These are phyloP conservation scores for Anguilla megastoma DNA, from an alignment of 2,797 vertebrate genomes.

Conservation along the genomic window DNA sequence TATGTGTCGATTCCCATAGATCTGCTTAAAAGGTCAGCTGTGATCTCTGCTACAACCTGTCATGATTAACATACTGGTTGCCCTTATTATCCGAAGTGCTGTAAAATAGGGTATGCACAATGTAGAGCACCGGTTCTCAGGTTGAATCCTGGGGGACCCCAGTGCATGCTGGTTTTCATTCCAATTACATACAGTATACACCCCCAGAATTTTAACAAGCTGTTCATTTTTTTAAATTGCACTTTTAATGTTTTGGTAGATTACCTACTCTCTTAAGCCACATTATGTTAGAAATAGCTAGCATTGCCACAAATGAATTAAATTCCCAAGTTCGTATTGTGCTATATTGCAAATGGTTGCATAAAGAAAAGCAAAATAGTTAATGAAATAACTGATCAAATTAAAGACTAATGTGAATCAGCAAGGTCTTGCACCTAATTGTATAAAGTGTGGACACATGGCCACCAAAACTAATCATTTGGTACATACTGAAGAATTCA, in stretches of 20 bases:
- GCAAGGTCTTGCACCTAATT: neutral
- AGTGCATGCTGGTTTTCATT: neutral
- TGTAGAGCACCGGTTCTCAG: neutral
- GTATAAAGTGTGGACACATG: neutral
- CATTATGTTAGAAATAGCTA: neutral
- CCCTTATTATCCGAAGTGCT: neutral
- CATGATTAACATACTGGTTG: neutral
- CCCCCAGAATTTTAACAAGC: neutral
- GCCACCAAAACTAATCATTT: neutral
- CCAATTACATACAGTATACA: neutral
- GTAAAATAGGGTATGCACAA: slow-evolving; percentile 16
- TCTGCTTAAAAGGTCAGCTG: neutral
- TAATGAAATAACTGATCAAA: neutral
- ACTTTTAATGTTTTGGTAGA: neutral
- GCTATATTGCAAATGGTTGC: neutral
- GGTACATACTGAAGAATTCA: neutral
- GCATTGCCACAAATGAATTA: neutral
- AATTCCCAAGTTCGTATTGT: neutral
- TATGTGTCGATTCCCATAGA: neutral
- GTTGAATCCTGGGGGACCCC: neutral
- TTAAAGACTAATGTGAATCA: neutral
- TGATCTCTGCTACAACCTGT: neutral
- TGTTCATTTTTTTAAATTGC: neutral
- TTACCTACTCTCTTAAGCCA: neutral
- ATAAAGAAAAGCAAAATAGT: neutral